Conservation (phyloP, 2,113 vertebrate species). For the Casuarius casuarius region DNA sequence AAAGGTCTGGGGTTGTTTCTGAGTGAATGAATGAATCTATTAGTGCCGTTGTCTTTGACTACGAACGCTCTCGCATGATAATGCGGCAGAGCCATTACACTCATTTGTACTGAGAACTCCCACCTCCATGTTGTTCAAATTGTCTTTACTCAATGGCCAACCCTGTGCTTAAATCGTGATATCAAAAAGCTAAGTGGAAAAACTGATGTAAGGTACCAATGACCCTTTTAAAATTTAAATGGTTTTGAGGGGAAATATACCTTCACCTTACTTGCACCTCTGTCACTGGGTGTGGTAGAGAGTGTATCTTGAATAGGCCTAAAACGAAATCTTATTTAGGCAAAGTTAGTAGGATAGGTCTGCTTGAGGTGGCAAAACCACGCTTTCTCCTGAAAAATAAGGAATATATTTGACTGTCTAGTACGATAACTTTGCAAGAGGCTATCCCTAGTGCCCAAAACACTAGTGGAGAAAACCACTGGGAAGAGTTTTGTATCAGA, state of each 20-base stretch:
- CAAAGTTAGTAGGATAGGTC: neutral
- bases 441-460: neutral
- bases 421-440: neutral
- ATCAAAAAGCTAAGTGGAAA: slow-evolving; percentile 52
- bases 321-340: neutral
- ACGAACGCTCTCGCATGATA: slow-evolving; percentile 18
- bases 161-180: neutral
- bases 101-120: slow-evolving; percentile 35
- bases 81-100: slow-evolving; percentile 44
- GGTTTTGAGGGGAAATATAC: neutral
- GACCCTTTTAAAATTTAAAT: slow-evolving; percentile 28
- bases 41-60: slow-evolving; percentile 51
- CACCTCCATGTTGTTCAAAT: neutral
- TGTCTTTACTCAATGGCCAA: slow-evolving; percentile 60
- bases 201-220: neutral
- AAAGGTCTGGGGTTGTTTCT: slow-evolving; percentile 48
- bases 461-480: neutral
- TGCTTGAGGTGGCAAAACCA: slow-evolving; percentile 28
- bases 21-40: slow-evolving; percentile 64
- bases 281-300: neutral
- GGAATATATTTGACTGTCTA: neutral
- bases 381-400: neutral
- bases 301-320: neutral
- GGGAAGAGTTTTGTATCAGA: neutral
- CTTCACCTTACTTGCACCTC: neutral